Conservation (phyloP, 2,797 vertebrate species). For the Pyrrhura leucotis region DNA sequence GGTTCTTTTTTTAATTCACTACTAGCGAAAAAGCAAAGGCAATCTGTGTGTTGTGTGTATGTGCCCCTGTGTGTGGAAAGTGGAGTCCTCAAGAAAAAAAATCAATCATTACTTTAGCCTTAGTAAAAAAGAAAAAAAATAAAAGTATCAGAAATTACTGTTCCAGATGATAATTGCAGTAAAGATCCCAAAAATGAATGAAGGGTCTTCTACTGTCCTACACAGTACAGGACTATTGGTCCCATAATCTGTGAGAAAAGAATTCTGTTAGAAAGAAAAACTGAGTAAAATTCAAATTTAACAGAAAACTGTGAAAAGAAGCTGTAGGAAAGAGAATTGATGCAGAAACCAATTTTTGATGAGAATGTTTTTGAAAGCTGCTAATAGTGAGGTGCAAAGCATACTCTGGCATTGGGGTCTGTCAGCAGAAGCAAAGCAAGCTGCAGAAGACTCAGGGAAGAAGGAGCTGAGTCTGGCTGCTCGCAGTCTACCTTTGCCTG, state of each 20-base stretch:
- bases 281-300: neutral
- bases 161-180: neutral
- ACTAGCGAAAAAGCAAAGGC: neutral
- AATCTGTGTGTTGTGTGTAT: neutral
- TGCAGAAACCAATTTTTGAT: neutral
- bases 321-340: neutral
- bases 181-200: neutral
- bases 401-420: accelerated
- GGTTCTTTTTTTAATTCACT: neutral
- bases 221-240: accelerated
- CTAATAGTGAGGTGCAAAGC: accelerated
- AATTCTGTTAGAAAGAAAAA: neutral
- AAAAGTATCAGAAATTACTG: neutral
- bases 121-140: neutral
- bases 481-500: neutral
- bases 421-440: neutral
- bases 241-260: neutral
- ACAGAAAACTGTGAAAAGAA: neutral
- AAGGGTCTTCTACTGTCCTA: neutral
- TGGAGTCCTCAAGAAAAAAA: neutral
- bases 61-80: accelerated
- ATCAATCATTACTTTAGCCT: neutral
- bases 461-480: neutral
- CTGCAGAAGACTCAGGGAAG: neutral
- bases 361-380: neutral